Evolutionary conservation across 2,888 invertebrate genomes (phyloP), one percentile per base, ranked within the genome.

Genomic region (Stenichneumon culpator): DNA sequence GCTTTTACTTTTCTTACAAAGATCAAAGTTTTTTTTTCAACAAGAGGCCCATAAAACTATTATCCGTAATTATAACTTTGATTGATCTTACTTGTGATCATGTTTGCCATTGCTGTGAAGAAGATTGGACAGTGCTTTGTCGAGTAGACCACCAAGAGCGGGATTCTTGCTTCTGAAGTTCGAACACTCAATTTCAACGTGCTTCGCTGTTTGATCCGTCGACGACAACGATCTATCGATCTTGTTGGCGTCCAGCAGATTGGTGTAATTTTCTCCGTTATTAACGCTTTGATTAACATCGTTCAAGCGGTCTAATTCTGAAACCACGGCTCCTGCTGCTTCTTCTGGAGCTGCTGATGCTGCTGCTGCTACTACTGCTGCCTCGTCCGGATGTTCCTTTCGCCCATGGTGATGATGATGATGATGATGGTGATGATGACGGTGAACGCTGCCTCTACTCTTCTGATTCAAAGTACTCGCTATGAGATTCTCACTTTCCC

Each of bases 401-500:
- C 63, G 86, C 60, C 78, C 84, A 47, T 86, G 87, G 54, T 86
- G 82, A 22, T 86, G 84, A 57, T 83, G 86, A 57, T 86, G 86
- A 9, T 85, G 86, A 22, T 86, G 84, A 68, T 83, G 84, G 65
- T 83, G 87, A 68, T 83, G 87, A 78, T 79, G 79, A 28, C 77
- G 83, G 54, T 75, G 82, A 36, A 75, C 57, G 52, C 79, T 87
- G 81, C 81, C 84, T 32, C 77, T 84, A 39, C 83, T 89, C 67
- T 90, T 91, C 68, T 93, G 92, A 0, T 91, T 89, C 32, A 93
- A 94, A 0, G 93, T 90, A 65, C 89, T 93, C 14, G 93, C 92
- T 19, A 94, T 92, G 25, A 94, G 86, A 72, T 90, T 92, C 63
- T 94, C 94, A 80, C 93, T 93, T 36, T 94, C 94, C 16, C 93